Evolutionary conservation across 2,797 vertebrate species (phyloP), one percentile per base, ranked within the genome.

Genomic region (Tangara arthus): DNA sequence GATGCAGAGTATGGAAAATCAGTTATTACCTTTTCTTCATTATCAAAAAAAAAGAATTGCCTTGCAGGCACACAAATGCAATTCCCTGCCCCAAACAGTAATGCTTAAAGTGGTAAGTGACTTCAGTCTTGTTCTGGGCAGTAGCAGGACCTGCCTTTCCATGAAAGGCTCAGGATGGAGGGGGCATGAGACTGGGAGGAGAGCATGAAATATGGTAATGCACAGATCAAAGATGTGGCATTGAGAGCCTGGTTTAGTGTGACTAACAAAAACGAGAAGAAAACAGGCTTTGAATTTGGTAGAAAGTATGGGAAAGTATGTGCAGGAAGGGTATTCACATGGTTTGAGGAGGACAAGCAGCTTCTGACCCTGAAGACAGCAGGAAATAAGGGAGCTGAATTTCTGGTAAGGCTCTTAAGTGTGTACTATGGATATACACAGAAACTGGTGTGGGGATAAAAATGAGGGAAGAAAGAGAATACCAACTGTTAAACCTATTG

Each of bases 1-100:
- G 97, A 97, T 92, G 96, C 93, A 98, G 93, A 84, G 84, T 81
- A 84, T 82, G 89, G 93, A 95, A 97, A 95, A 87, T 46, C 71
- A 78, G 76, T 79, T 61, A 72, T 9, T 83, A 88, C 53, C 30
- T 68, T 71, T 77, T 34, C 68, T 80, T 39, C 32, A 26, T 30
- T 68, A 87, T 35, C 6, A 82, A 50, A 56, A 72, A 72, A 78
- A 76, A 55, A 53, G 11, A 60, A 75, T 22, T 24, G 4, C 41
- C 6, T 79, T 68, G 46, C 13, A 78, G 30, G 78, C 46, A 68
- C 19, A 53, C 24, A 66, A 56, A 14, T 15, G 4, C 9, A 39
- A 71, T 35, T 72, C 50, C 30, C 71, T 63, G 27, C 17, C 24
- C 20, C 35, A 73, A 73, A 64, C 0, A 63, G 47, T 21, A 93